Conservation (phyloP, 2,797 vertebrate species). For the Nothura maculosa region DNA sequence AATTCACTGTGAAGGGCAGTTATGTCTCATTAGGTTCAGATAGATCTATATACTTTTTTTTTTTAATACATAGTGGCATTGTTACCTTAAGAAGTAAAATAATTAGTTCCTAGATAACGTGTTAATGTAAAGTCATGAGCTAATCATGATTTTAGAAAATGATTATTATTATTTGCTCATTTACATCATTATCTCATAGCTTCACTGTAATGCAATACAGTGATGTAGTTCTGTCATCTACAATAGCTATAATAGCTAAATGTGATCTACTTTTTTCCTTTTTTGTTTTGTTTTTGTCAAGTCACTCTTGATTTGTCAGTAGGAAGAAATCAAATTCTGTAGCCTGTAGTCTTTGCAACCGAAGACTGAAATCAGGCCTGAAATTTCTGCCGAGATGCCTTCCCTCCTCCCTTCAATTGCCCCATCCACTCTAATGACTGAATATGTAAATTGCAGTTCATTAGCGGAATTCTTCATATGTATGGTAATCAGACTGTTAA, state of each 20-base stretch:
- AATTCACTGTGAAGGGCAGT: neutral
- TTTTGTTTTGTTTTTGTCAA: slow-evolving; percentile 16
- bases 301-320: slow-evolving; percentile 4
- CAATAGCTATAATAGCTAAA: neutral
- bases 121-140: slow-evolving; percentile 62
- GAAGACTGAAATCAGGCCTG: slow-evolving; percentile 25
- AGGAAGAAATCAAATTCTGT: neutral
- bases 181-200: slow-evolving; percentile 73
- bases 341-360: neutral
- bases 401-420: slow-evolving; percentile 66
- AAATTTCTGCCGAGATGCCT: slow-evolving; percentile 50
- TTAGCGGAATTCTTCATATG: slow-evolving; percentile 81
- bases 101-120: neutral
- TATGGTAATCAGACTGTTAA: slow-evolving; percentile 85
- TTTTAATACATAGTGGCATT: neutral
- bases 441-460: slow-evolving; percentile 84
- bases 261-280: neutral
- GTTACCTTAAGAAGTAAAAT: slow-evolving; percentile 8
- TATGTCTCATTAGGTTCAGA: neutral
- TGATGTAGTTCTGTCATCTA: slow-evolving; percentile 25
- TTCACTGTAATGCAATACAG: neutral
- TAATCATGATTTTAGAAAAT: slow-evolving; percentile 66
- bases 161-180: slow-evolving; percentile 41
- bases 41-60: neutral
- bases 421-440: slow-evolving; percentile 78